Evolutionary conservation across 2,797 vertebrate genomes (phyloP).

Genomic region (Apogon hyalosoma): DNA sequence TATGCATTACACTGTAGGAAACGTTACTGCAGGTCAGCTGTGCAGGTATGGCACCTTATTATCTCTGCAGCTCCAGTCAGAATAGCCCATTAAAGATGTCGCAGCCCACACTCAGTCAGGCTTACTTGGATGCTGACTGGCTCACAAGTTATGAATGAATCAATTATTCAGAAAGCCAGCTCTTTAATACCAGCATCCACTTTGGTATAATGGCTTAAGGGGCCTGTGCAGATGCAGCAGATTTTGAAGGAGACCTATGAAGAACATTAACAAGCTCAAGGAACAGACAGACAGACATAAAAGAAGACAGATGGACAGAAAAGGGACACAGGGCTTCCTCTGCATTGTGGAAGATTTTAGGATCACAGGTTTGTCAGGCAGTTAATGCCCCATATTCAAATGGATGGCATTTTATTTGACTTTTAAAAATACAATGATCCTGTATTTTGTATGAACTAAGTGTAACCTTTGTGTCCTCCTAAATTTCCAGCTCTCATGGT

Average conservation of each 20-base stretch:
- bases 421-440: constrained; percentile 38
- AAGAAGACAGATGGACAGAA: neutral
- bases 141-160: constrained; percentile 62
- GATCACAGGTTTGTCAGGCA: constrained; percentile 24
- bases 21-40: constrained; percentile 25
- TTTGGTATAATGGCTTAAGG: constrained; percentile 33
- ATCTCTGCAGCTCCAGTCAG: constrained; percentile 29
- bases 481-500: neutral
- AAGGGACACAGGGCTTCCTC: constrained; percentile 18
- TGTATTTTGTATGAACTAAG: constrained; percentile 14
- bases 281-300: constrained; percentile 4
- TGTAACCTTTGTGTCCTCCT: neutral
- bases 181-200: constrained; percentile 51
- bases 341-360: constrained; percentile 30
- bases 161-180: constrained; percentile 61
- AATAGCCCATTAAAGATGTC: constrained; percentile 44
- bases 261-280: constrained; percentile 39
- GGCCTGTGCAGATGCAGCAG: constrained; percentile 57
- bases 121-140: constrained; percentile 51
- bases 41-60: constrained; percentile 37
- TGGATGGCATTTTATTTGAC: constrained; percentile 24
- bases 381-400: constrained; percentile 32
- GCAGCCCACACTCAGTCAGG: constrained; percentile 28
- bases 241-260: constrained; percentile 47
- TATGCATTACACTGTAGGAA: constrained; percentile 13